Evolutionary conservation across 2,888 invertebrate species (phyloP).

Genomic region (Dicyrtomina minuta): DNA sequence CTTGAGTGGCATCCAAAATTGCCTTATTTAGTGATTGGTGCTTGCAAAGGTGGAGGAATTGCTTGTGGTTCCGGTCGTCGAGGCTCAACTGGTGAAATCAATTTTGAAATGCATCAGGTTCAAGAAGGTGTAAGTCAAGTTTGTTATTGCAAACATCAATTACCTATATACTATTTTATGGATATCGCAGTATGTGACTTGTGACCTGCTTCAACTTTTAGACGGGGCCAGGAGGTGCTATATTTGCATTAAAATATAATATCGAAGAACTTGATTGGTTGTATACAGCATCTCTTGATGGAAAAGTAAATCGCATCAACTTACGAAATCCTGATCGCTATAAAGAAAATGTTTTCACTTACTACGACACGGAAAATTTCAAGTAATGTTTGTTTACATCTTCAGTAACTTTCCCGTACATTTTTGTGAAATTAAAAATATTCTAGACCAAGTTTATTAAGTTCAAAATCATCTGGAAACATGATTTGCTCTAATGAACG

Average conservation of each 20-base stretch:
- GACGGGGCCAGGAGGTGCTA: slow-evolving; percentile 42
- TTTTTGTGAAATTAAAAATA: too few species aligned
- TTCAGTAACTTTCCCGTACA: too few species aligned
- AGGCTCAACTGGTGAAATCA: neutral
- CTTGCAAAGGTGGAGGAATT: slow-evolving; percentile 46
- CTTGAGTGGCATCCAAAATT: slow-evolving; percentile 42
- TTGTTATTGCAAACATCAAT: neutral
- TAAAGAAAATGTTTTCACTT: too few species aligned
- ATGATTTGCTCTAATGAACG: too few species aligned
- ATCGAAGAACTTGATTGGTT: slow-evolving; percentile 19
- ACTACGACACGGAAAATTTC: slow-evolving; percentile 11
- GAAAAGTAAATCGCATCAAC: slow-evolving; percentile 31
- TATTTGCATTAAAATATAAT: slow-evolving; percentile 45
- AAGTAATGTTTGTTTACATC: slow-evolving; percentile 14
- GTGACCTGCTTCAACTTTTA: neutral
- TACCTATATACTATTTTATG: neutral
- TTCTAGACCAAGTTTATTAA: too few species aligned
- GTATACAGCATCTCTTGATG: slow-evolving; percentile 45
- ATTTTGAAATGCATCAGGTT: slow-evolving; percentile 22
- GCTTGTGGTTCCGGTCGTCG: slow-evolving; percentile 26
- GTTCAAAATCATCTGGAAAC: too few species aligned
- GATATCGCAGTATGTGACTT: neutral
- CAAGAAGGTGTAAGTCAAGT: slow-evolving; percentile 35
- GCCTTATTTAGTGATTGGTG: slow-evolving; percentile 40
- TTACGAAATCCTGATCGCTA: too few species aligned